Conservation (phyloP, 2,113 vertebrate species). For the Craseonycteris thonglongyai region DNA sequence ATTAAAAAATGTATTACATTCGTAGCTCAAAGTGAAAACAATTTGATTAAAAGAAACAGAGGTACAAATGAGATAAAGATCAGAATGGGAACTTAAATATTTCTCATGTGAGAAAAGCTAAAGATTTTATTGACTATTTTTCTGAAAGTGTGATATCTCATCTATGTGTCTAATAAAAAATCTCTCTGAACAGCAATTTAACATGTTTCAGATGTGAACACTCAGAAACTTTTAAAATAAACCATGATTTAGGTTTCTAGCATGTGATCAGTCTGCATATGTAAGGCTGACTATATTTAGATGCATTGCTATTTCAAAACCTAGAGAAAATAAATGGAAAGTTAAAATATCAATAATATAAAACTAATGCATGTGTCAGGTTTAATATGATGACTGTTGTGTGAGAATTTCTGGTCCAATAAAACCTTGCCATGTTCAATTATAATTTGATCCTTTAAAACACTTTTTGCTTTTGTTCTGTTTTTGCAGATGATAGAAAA, state of each 20-base stretch:
- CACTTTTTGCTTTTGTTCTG: background rate
- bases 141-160: background rate
- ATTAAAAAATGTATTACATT: background rate
- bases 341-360: slow-evolving; percentile 60
- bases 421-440: slow-evolving; percentile 43
- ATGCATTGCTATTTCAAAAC: slow-evolving; percentile 56
- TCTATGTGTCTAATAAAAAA: background rate
- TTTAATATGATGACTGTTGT: slow-evolving; percentile 38
- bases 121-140: background rate
- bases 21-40: background rate
- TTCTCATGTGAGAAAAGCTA: background rate
- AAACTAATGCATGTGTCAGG: slow-evolving; percentile 64
- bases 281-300: slow-evolving; percentile 41
- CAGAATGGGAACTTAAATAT: background rate
- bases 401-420: slow-evolving; percentile 54
- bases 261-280: slow-evolving; percentile 49
- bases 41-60: background rate
- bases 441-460: slow-evolving; percentile 29
- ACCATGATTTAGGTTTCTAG: slow-evolving; percentile 61
- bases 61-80: background rate
- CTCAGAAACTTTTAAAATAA: slow-evolving; percentile 56
- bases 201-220: slow-evolving; percentile 31
- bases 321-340: slow-evolving; percentile 61
- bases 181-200: slow-evolving; percentile 43
- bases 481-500: slow-evolving; percentile 15